Evolutionary conservation across 1,140 invertebrate genomes (phyloP), one percentile per base, ranked within the genome.

Genomic region (Mycetomoellerius zeteki): DNA sequence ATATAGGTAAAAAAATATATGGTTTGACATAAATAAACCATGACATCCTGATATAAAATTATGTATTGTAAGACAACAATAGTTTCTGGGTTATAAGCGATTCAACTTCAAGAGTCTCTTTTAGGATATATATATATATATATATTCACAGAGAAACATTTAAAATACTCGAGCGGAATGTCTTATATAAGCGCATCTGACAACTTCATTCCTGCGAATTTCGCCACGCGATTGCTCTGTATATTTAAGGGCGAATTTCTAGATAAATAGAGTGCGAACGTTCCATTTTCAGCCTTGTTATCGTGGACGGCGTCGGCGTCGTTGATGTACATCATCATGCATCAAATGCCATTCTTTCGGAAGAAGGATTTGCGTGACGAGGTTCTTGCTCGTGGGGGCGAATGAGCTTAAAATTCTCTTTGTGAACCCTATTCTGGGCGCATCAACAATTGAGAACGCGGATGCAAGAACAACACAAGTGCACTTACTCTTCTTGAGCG

Each of bases 401-500:
- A 16, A 16, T 7, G 14, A 10, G 37, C 30, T 67, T 67, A 37
- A 65, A 65, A 33, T 21, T 67, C 24, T 33, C 50, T 86, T 86
- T 86, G 72, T 77, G 47, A 86, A 78, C 47, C 75, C 50, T 19
- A 16, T 86, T n/a, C 33, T 19, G 27, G 21, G 47, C n/a, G 47
- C 67, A 87, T 85, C 71, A 87, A 87, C 80, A 88, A 89, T 89
- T 81, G 85, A 88, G 81, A 62, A 87, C 86, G 52, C 67, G 86
- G 78, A 87, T 85, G 86, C 81, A 84, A 88, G 86, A 92, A 86
- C 82, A 90, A 86, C 85, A 77, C 89, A 88, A 93, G 90, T 92
- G 92, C 92, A 92, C 91, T 92, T 92, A 92, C 80, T 72, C 86
- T 89, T 72, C 80, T 92, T 92, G 86, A 82, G 87, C 90, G 80